These are phyloP conservation scores for Crioceris asparagi DNA, from an alignment of 2,888 invertebrate genomes.

Conservation along the genomic window DNA sequence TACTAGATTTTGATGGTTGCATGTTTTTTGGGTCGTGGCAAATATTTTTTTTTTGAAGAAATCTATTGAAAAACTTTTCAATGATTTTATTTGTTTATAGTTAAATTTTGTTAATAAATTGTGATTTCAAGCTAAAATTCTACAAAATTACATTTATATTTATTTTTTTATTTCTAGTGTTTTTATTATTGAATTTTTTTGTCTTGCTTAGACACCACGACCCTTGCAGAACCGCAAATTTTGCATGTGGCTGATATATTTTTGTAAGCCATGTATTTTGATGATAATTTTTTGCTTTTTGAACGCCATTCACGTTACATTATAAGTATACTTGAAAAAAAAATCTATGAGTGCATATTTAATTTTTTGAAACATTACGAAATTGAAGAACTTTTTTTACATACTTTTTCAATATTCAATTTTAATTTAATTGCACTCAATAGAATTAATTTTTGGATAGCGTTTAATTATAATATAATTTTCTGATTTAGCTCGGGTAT, in stretches of 20 bases:
- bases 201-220: no score
- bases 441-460: constrained; percentile 19
- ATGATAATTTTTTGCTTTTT: constrained; percentile 28
- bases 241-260: constrained; percentile 35
- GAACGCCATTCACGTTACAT: constrained; percentile 26
- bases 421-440: no score
- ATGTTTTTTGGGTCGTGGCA: constrained; percentile 19
- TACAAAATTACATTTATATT: no score
- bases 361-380: no score
- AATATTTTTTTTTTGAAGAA: constrained; percentile 6
- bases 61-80: constrained; percentile 4
- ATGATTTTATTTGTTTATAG: not conserved
- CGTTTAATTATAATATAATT: constrained; percentile 5
- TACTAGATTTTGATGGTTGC: constrained; percentile 21
- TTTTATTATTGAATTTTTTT: not conserved
- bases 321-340: no score
- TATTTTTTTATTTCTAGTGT: constrained; percentile 4
- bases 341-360: constrained; percentile 15
- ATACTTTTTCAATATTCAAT: no score
- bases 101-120: no score
- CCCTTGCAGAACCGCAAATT: constrained; percentile 17
- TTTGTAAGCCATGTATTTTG: constrained; percentile 34
- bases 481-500: constrained; percentile 72
- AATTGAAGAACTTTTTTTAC: no score
- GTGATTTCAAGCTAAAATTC: no score